Base-by-base conservation (phyloP, 1,140 invertebrate species). In the Anthonomus grandis region DNA sequence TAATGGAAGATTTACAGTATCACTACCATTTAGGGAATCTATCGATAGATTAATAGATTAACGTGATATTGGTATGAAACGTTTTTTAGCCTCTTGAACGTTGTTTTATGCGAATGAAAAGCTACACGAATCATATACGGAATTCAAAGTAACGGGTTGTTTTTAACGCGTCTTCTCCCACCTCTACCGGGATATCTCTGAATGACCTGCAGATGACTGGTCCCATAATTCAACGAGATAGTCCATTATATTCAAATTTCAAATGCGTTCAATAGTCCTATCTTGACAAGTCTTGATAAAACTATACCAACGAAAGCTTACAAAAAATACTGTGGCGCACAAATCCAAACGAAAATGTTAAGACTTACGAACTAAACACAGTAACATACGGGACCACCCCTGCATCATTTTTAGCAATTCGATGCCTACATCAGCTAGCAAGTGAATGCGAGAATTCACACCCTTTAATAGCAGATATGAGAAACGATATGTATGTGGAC, bases 401-500 rank as follows among this genome's bases (percentile, higher is more conserved):
- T n/a, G n/a, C n/a, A n/a, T n/a, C n/a, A n/a, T n/a, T 57, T 57
- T 49, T 69, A 19, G 62, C 66, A 55, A 62, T 60, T 15, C 39
- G 62, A 13, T 60, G 53, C 23, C 18, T 69, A 15, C 31, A 63
- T 1, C 51, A 67, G 34, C 34, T 71, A 22, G 60, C 62, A 0
- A 45, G 13, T 24, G 49, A 52, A 22, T 15, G 13, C 25, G 9
- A 62, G 67, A 54, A 15, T 0, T 31, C 17, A 2, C 70, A 45
- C 57, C 57, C 67, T 31, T n/a, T 31, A 8, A 12, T n/a, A 9
- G 66, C 57, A 17, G 39, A 61, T 15, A 52, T 67, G 3, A 17
- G 6, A 19, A 48, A 21, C 17, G 67, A 72, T 47, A 67, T 69
- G 19, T 77, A 73, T 46, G 65, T 75, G 1, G 73, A 76, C 39